Percentiles rank a stretch among this genome's conserved stretches.
Conservation (phyloP, 1,140 invertebrate species). For the Drosophila virilis region DNA sequence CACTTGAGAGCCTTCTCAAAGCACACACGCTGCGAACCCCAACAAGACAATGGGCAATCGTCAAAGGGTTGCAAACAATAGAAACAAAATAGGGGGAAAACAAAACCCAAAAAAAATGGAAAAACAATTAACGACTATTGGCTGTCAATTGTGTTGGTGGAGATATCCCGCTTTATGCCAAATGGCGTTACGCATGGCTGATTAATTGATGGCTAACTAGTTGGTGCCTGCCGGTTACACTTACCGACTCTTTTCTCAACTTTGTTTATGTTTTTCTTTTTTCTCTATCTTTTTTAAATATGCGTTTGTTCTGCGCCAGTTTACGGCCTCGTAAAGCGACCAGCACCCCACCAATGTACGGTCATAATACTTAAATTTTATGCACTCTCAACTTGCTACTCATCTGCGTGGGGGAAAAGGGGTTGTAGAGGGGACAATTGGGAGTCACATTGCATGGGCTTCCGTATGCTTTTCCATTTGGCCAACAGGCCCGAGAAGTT, state of each 20-base stretch:
- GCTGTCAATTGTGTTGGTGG: slow-evolving; percentile 52
- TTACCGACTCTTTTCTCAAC: slow-evolving; percentile 1
- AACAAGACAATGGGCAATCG: slow-evolving; percentile 64
- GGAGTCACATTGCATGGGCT: slow-evolving; percentile 30
- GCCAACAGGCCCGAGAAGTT: slow-evolving; percentile 52
- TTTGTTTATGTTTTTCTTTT: neutral
- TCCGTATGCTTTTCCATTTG: slow-evolving; percentile 76
- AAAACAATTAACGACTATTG: slow-evolving; percentile 79
- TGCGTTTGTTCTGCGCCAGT: slow-evolving; percentile 59
- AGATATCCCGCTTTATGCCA: slow-evolving; percentile 64
- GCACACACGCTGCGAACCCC: slow-evolving; percentile 58
- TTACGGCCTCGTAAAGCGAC: slow-evolving; percentile 67
- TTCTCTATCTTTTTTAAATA: slow-evolving; percentile 18
- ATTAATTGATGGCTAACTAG: slow-evolving; percentile 64
- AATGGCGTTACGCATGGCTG: slow-evolving; percentile 74
- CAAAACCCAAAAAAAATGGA: slow-evolving; percentile 9
- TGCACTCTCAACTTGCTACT: slow-evolving; percentile 52
- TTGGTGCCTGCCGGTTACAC: neutral
- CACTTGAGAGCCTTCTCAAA: slow-evolving; percentile 53
- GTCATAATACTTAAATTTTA: slow-evolving; percentile 80
- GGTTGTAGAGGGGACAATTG: neutral
- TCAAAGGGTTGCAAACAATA: slow-evolving; percentile 59
- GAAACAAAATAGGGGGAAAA: neutral
- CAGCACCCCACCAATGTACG: slow-evolving; percentile 42
- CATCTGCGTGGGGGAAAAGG: neutral